A percentile compares a stretch with the other conserved stretches of the same genome.
These are phyloP conservation scores for Endotricha flammealis DNA, from an alignment of 2,888 invertebrate genomes.

Conservation along the genomic window DNA sequence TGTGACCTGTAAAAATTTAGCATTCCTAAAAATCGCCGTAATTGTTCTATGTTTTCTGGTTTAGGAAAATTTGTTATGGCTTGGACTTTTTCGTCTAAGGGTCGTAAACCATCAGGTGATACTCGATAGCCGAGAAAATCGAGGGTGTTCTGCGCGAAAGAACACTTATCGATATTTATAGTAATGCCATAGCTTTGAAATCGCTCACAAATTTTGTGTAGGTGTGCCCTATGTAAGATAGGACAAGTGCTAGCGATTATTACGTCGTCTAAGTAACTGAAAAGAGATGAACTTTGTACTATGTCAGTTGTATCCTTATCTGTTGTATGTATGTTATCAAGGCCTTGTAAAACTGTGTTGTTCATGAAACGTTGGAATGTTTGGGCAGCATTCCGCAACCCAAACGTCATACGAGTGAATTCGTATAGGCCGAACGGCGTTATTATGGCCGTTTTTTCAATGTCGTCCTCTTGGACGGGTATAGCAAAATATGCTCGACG, in stretches of 20 bases:
- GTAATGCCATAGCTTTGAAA: background rate
- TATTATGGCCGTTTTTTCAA: background rate
- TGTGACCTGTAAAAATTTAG: constrained; percentile 6
- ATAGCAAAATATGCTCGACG: background rate
- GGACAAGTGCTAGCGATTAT: background rate
- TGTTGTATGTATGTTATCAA: background rate
- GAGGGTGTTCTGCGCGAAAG: background rate
- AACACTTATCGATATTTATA: background rate
- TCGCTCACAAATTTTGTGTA: background rate
- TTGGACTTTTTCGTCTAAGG: constrained; percentile 6
- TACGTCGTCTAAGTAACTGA: background rate
- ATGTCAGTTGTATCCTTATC: background rate
- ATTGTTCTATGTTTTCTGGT: constrained; percentile 6
- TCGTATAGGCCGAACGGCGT: background rate
- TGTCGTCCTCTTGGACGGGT: background rate
- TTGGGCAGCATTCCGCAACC: background rate
- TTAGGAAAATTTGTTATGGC: constrained; percentile 10
- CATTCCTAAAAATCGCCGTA: constrained; percentile 4
- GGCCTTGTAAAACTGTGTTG: background rate
- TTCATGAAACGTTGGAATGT: background rate
- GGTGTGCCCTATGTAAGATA: background rate
- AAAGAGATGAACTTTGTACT: too few relatives aligned
- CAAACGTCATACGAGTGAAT: background rate
- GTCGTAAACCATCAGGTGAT: constrained; percentile 5
- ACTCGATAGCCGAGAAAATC: constrained; percentile 3